Evolutionary conservation across 1,140 invertebrate species (phyloP).

Genomic region (Hyposmocoma kahamanoa): DNA sequence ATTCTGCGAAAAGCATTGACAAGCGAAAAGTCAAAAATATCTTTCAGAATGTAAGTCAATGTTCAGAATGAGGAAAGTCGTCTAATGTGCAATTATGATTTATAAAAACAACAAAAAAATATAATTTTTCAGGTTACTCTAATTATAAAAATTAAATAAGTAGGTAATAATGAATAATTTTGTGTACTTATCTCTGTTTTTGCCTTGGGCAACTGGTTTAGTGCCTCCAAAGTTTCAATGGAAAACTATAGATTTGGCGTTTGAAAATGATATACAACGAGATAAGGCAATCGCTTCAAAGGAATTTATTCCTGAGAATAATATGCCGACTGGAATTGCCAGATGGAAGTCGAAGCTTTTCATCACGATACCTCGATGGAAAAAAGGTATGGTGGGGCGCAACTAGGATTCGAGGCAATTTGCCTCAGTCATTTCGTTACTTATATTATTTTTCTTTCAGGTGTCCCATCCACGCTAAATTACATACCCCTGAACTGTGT

Average conservation of each 20-base stretch:
- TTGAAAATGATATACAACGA: constrained; percentile 73
- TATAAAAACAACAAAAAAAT: no score
- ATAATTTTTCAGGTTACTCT: no score
- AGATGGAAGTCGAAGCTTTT: constrained; percentile 77
- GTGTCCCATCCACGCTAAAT: constrained; percentile 71
- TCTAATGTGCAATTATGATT: no score
- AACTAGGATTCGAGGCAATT: no score
- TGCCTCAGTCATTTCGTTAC: no score
- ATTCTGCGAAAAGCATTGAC: no score
- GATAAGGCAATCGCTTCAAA: constrained; percentile 72
- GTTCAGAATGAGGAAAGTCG: no score
- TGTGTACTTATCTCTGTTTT: no score
- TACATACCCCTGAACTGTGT: constrained; percentile 62
- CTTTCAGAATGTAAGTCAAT: no score
- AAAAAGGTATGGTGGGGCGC: constrained; percentile 53
- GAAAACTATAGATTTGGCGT: constrained; percentile 80
- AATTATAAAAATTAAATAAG: no score
- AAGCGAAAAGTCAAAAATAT: no score
- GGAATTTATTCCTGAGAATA: constrained; percentile 74
- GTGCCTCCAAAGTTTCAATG: constrained; percentile 75
- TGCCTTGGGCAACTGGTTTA: constrained; percentile 11
- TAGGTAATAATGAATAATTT: no score
- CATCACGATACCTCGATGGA: constrained; percentile 76
- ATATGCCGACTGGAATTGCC: constrained; percentile 75
- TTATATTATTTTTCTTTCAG: constrained; percentile 28